Conservation (phyloP, 2,113 vertebrate species). For the Chiloscyllium plagiosum region DNA sequence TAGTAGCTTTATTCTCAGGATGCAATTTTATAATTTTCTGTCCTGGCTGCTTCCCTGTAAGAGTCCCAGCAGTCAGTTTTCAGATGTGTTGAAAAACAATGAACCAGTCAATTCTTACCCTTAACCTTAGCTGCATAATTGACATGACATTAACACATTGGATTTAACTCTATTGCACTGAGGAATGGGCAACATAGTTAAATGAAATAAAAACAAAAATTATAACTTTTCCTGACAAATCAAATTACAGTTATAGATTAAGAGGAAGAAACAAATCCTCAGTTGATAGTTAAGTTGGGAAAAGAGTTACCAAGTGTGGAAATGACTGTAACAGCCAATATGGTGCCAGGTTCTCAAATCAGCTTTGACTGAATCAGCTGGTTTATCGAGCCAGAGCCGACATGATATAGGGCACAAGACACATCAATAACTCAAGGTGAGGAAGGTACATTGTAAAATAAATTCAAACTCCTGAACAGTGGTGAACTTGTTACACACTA, state of each 20-base stretch:
- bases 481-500: not conserved
- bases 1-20: too few species aligned
- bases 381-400: not conserved
- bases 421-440: not conserved
- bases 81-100: too few species aligned
- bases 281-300: not conserved
- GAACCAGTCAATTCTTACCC: too few species aligned
- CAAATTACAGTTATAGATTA: not conserved
- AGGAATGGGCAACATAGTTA: not conserved
- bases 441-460: not conserved
- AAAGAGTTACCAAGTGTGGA: not conserved
- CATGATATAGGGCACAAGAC: not conserved
- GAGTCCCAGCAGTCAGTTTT: too few species aligned
- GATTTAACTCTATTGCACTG: not conserved
- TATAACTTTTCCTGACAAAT: not conserved
- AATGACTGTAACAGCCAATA: not conserved
- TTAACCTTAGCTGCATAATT: too few species aligned
- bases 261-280: not conserved
- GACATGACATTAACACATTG: too few species aligned
- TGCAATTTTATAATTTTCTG: too few species aligned
- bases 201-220: not conserved
- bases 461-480: not conserved
- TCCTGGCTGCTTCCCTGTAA: too few species aligned
- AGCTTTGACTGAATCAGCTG: not conserved
- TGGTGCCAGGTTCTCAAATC: not conserved